Base-by-base conservation (phyloP, 2,113 vertebrate species). In the Emydura subglobosa region DNA sequence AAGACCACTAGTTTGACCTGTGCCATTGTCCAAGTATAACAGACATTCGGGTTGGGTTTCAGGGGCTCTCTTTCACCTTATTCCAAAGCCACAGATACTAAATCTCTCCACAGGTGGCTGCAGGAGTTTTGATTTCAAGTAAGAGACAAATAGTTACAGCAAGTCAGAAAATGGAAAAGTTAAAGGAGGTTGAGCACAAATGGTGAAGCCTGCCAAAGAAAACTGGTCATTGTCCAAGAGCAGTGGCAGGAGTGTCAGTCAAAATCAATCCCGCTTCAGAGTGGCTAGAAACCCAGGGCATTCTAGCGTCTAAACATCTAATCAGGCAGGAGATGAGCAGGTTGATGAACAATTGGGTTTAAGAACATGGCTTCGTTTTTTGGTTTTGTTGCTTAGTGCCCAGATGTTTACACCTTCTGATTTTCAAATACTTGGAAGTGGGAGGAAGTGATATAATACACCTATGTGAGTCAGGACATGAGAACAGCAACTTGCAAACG, bases 1-100 rank as follows among this genome's bases (percentile, higher is more conserved):
- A 91, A 90, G 68, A 68, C 79, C 53, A 31, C 34, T 83, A 89
- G 88, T n/a, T 87, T 83, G 86, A 87, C 79, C 89, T 42, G 74
- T 49, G 49, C 21, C 10, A 82, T 44, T 87, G n/a, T 44, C 85
- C 85, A 21, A 72, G 87, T 24, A 2, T 3, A 91, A 85, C 76
- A 87, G 84, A 86, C 57, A 57, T 85, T 31, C 39, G 16, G 65
- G 59, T 91, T 79, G 89, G 49, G 39, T 83, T 95, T 89, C 80
- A 79, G 86, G 89, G 79, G 79, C 89, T 83, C 86, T 49, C 83
- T 91, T 24, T 57, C 93, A 84, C 79, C 4, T 59, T 81, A 57
- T 12, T n/a, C 85, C 82, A 72, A 78, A 87, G 84, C 34, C 86
- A 72, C 82, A 96, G 79, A 94, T 12, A 81, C 31, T 53, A 49